A percentile compares a stretch with the other conserved stretches of the same genome.
Evolutionary conservation across 2,888 invertebrate genomes (phyloP).

Genomic region (Holacanthella duospinosa): DNA sequence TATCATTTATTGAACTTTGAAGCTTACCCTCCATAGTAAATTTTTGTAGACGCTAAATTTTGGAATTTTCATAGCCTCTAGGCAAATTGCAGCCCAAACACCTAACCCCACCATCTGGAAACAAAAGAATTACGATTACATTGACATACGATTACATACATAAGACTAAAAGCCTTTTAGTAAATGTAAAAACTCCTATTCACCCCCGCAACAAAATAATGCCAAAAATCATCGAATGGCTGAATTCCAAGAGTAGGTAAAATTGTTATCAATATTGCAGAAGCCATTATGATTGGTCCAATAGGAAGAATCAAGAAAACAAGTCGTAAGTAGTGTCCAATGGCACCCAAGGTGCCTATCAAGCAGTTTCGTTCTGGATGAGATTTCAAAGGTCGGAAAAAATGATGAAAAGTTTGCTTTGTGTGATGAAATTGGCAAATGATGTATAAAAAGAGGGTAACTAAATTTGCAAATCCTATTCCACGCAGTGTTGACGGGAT

Average conservation of each 20-base stretch:
- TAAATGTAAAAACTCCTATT: not conserved
- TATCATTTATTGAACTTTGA: too few relatives aligned
- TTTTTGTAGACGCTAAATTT: constrained; percentile 6
- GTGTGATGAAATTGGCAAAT: constrained; percentile 4
- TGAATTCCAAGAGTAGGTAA: not conserved
- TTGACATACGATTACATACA: too few relatives aligned
- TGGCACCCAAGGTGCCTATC: not conserved
- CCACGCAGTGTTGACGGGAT: not conserved
- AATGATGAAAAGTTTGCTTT: not conserved
- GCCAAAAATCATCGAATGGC: not conserved
- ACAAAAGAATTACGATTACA: not conserved
- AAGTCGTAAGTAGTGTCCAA: not conserved
- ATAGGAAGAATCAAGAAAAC: not conserved
- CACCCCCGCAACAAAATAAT: constrained; percentile 7
- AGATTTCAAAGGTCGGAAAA: not conserved
- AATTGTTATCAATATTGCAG: constrained; percentile 4
- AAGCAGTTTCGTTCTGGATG: not conserved
- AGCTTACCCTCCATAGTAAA: constrained; percentile 3
- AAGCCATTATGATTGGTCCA: not conserved
- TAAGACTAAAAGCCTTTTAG: too few relatives aligned
- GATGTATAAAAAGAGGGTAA: not conserved
- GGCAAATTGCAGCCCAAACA: constrained; percentile 1
- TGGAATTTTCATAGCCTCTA: constrained; percentile 7
- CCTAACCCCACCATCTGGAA: constrained; percentile 2
- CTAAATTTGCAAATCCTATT: not conserved